Conservation (phyloP, 2,113 vertebrate species). For the Microcebus jonahi region DNA sequence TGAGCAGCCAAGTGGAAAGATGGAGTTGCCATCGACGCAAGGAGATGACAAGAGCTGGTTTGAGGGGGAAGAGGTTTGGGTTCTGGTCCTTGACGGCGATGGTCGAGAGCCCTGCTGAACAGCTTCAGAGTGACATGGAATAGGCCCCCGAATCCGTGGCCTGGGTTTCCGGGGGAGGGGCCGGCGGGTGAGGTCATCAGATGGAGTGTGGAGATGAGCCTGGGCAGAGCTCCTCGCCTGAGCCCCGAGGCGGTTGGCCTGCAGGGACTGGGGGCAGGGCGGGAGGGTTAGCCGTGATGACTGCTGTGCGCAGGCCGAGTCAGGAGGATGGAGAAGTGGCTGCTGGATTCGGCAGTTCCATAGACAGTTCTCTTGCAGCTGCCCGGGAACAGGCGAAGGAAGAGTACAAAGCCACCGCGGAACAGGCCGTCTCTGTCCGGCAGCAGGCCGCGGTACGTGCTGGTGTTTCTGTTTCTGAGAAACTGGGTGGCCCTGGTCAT, state of each 20-base stretch:
- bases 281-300: rapidly evolving
- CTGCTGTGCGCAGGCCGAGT: rapidly evolving
- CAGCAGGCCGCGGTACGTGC: constrained; percentile 91
- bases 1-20: not conserved
- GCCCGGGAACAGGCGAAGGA: constrained; percentile 84
- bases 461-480: not conserved
- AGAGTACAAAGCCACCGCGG: constrained; percentile 80
- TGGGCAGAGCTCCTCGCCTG: rapidly evolving
- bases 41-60: not conserved
- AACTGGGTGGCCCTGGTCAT: rapidly evolving
- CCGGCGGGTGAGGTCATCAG: not conserved
- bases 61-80: not conserved
- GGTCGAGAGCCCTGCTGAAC: rapidly evolving
- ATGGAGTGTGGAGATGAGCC: rapidly evolving
- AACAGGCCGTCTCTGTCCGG: constrained; percentile 88
- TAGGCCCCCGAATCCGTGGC: rapidly evolving
- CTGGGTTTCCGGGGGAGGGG: not conserved
- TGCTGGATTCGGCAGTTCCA: not conserved
- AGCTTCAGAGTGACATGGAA: rapidly evolving
- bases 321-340: not conserved
- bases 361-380: constrained; percentile 57
- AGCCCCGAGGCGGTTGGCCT: not conserved
- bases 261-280: not conserved
- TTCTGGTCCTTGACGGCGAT: not conserved
- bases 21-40: rapidly evolving